Evolutionary conservation across 92 coral and sea anemone genomes (phyloP), one percentile per base, ranked within the genome.

Genomic region (Chrysogorgia sp.): DNA sequence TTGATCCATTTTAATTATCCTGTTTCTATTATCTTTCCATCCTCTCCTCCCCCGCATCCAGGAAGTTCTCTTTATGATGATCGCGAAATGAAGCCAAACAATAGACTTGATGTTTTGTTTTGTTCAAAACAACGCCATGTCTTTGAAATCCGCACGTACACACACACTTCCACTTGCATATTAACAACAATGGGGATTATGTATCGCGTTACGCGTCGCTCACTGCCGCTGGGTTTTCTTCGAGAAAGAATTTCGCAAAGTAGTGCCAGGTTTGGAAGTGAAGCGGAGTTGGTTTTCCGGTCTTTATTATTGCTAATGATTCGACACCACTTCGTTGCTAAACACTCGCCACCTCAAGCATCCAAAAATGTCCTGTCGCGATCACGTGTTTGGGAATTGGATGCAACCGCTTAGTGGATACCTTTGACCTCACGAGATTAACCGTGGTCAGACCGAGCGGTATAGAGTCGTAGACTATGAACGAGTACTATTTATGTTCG

Each of bases 381-480:
- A 31, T 57, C 63, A 57, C 63, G 63, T 57, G 63, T 14, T 3
- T 57, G 6, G 34, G 17, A 57, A 14, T 57, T 57, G 34, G 34
- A n/a, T n/a, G n/a, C n/a, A 30, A 57, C 63, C 63, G 23, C 63
- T 57, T 57, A 57, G 12, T 2, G 63, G 23, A 57, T 57, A 57
- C 31, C 34, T 13, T 29, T 23, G 63, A 23, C 63, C 34, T 23
- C 4, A 29, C 12, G 63, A 10, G 34, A 14, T 57, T n/a, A n/a
- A 14, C 29, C 63, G 17, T 14, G 2, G 53, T 15, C 32, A 23
- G 34, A 15, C 7, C 63, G 8, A 15, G 17, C 63, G 23, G 9
- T 3, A 8, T 2, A 29, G 3, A 23, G 30, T 29, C 31, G 50
- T 43, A 43, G 50, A 17, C 50, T 43, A 43, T 9, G 50, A 8